phyloP scores from a whole-genome alignment of 2,797 vertebrate genomes.

The Danio tinwini region DNA sequence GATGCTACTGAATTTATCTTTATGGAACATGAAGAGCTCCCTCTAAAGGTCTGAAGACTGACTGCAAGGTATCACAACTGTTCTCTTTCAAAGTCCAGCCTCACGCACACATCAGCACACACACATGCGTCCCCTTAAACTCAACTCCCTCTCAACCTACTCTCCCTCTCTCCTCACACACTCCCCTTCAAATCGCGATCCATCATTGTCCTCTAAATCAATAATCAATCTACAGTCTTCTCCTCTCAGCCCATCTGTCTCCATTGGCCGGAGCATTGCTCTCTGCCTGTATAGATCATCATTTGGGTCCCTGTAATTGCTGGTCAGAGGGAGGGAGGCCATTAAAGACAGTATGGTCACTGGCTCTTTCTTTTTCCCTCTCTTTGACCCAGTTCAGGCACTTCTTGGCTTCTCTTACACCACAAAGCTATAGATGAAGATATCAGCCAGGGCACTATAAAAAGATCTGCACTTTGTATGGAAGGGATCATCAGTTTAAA shows the following conservation, averaged over 20 bases:
- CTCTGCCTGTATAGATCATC: slow-evolving; percentile 82
- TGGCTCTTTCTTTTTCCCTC: slow-evolving; percentile 54
- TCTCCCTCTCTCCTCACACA: slow-evolving; percentile 49
- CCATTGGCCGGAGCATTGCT: slow-evolving; percentile 73
- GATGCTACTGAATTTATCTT: slow-evolving; percentile 45
- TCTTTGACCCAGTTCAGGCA: slow-evolving; percentile 62
- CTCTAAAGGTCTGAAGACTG: slow-evolving; percentile 63
- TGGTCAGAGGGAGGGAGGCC: slow-evolving; percentile 73
- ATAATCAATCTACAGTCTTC: slow-evolving; percentile 85
- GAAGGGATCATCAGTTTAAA: background rate
- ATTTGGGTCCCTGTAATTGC: slow-evolving; percentile 84
- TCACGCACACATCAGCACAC: background rate
- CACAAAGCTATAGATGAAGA: slow-evolving; percentile 56
- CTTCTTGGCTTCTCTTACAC: slow-evolving; percentile 53
- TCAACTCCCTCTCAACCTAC: slow-evolving; percentile 52
- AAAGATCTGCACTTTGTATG: background rate
- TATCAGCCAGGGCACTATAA: background rate
- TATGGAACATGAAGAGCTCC: slow-evolving; percentile 69
- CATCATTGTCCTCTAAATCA: slow-evolving; percentile 85
- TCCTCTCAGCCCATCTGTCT: slow-evolving; percentile 75
- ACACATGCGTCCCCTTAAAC: slow-evolving; percentile 41
- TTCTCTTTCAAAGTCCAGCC: slow-evolving; percentile 12
- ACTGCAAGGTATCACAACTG: slow-evolving; percentile 17
- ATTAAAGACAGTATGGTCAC: slow-evolving; percentile 76
- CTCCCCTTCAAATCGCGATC: slow-evolving; percentile 75